Conservation (phyloP, 2,113 vertebrate species). For the Gadus macrocephalus region DNA sequence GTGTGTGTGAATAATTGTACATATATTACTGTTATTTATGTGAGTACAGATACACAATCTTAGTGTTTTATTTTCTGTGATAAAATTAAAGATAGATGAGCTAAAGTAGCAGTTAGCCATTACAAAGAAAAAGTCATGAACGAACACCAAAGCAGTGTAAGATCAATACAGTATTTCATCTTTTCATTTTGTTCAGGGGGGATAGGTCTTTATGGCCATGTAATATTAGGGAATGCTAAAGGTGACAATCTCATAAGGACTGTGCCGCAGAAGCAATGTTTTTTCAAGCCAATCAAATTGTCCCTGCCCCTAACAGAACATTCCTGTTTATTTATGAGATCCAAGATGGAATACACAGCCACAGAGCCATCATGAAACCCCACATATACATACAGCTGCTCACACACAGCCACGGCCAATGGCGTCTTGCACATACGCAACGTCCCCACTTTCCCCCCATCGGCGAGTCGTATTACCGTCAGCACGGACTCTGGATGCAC, state of each 20-base stretch:
- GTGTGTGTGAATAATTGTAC: too few species aligned
- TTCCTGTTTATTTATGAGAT: slow-evolving; percentile 4
- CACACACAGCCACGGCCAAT: slow-evolving; percentile 44
- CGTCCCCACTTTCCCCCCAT: slow-evolving; percentile 61
- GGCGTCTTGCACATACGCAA: slow-evolving; percentile 60
- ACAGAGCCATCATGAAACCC: slow-evolving; percentile 76
- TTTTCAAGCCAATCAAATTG: not conserved
- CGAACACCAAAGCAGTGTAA: not conserved
- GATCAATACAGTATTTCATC: not conserved
- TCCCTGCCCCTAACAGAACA: slow-evolving; percentile 14
- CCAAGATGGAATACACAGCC: slow-evolving; percentile 64
- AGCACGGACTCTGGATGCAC: slow-evolving; percentile 57
- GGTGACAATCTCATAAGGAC: slow-evolving; percentile 44
- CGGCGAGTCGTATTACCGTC: slow-evolving; percentile 52
- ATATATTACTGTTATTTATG: too few species aligned
- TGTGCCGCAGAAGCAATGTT: slow-evolving; percentile 40
- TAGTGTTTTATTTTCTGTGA: too few species aligned
- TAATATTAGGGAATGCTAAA: slow-evolving; percentile 47
- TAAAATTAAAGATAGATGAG: too few species aligned
- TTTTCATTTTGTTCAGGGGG: not conserved
- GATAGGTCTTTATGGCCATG: slow-evolving; percentile 35
- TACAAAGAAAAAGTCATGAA: too few species aligned
- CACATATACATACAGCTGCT: slow-evolving; percentile 61
- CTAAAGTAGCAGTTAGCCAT: too few species aligned
- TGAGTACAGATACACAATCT: too few species aligned